Percentiles rank a stretch among this genome's conserved stretches.
Conservation (phyloP, 2,113 vertebrate species). For the Cochlearius cochlearius region DNA sequence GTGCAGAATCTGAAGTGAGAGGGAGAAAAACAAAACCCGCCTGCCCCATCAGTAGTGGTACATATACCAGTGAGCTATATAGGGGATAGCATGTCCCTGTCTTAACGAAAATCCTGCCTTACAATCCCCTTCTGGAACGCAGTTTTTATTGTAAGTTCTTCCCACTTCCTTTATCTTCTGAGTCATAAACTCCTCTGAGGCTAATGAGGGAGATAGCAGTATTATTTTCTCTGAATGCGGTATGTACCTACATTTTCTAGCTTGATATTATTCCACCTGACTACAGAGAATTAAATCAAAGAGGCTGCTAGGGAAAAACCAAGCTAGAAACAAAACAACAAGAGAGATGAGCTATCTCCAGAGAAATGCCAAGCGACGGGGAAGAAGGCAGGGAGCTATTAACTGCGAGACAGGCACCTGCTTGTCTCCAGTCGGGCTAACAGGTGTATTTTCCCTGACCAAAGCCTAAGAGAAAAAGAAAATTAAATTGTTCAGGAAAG, state of each 20-base stretch:
- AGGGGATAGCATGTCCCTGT: background rate
- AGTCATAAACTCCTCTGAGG: background rate
- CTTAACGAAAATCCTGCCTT: background rate
- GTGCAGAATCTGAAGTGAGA: background rate
- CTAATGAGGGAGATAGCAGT: background rate
- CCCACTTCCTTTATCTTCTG: background rate
- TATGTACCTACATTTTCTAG: constrained; percentile 15
- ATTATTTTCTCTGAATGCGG: background rate
- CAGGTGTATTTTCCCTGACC: background rate
- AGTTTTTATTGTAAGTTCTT: background rate
- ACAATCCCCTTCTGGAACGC: background rate
- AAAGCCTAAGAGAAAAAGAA: background rate
- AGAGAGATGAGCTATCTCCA: background rate
- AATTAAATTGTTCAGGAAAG: background rate
- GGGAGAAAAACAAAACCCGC: background rate
- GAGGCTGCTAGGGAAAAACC: background rate
- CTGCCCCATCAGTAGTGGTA: background rate
- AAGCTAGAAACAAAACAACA: background rate
- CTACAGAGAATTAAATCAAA: constrained; percentile 28
- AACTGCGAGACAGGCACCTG: background rate
- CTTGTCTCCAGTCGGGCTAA: background rate
- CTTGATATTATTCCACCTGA: background rate
- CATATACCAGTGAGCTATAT: background rate
- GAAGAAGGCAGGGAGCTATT: background rate
- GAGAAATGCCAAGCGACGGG: background rate